Percentiles rank a stretch among this genome's conserved stretches.
These are phyloP conservation scores for Silurus meridionalis DNA, from an alignment of 2,113 vertebrate species.

Conservation along the genomic window DNA sequence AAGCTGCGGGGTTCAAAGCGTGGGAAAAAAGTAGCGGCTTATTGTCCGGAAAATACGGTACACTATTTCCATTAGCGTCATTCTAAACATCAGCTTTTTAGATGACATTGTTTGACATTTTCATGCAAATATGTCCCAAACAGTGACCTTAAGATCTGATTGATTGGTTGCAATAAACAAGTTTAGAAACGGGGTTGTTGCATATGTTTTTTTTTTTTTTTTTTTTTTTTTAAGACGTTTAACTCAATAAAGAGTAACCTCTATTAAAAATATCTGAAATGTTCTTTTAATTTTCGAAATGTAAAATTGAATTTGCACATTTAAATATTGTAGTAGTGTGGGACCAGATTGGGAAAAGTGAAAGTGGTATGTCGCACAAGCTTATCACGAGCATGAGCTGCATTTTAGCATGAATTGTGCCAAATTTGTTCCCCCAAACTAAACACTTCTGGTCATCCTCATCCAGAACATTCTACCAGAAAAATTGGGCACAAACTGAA, in stretches of 20 bases:
- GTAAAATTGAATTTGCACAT: not conserved
- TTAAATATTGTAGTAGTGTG: not conserved
- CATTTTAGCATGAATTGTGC: constrained; percentile 26
- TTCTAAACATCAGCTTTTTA: too few relatives aligned
- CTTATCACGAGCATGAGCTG: not conserved
- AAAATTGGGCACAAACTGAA: constrained; percentile 69
- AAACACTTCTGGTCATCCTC: constrained; percentile 24
- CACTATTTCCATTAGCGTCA: too few relatives aligned
- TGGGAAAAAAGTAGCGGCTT: too few relatives aligned
- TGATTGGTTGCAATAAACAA: not conserved
- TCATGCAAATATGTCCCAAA: not conserved
- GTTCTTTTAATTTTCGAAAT: not conserved
- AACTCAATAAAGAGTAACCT: not conserved
- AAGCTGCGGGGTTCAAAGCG: too few relatives aligned
- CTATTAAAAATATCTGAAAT: not conserved
- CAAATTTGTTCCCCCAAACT: not conserved
- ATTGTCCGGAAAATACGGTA: too few relatives aligned
- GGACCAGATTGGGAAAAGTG: not conserved
- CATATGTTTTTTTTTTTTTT: not conserved
- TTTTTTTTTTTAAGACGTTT: not conserved
- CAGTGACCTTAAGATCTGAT: not conserved
- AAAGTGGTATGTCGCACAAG: not conserved
- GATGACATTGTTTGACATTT: not conserved
- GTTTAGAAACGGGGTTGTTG: not conserved
- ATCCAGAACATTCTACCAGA: constrained; percentile 56